Percentiles rank a stretch among this genome's conserved stretches.
Evolutionary conservation across 2,797 vertebrate genomes (phyloP).

Genomic region (Tenualosa thibaudeaui): DNA sequence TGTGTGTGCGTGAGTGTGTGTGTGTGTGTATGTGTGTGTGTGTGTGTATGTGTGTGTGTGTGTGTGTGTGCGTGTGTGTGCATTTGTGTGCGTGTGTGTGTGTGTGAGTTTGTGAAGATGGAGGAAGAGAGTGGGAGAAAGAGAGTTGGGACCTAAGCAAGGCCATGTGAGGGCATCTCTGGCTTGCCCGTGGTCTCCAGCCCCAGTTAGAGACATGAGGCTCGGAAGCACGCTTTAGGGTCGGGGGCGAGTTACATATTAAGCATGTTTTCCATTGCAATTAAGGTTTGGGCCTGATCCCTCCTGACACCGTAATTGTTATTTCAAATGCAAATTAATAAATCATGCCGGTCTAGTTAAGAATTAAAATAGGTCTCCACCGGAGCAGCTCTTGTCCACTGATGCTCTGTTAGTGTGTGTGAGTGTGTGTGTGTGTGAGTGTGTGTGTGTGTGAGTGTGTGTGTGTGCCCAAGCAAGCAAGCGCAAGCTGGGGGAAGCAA

Average conservation of each 20-base stretch:
- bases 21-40: too few species aligned
- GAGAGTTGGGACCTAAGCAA: not conserved
- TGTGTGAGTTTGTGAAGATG: not conserved
- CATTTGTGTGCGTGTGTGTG: too few species aligned
- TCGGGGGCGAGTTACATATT: conserved; percentile 62
- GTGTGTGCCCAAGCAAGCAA: not conserved
- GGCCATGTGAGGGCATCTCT: not conserved
- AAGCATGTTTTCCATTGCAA: conserved; percentile 85
- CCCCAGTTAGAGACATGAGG: conserved; percentile 54
- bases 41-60: too few species aligned
- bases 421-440: conserved; percentile 25
- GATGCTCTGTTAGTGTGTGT: conserved; percentile 50
- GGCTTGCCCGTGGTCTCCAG: conserved; percentile 26
- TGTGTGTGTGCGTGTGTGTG: too few species aligned
- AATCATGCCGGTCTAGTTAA: conserved; percentile 90
- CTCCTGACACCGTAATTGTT: conserved; percentile 89
- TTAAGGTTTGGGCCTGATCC: conserved; percentile 86
- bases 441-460: not conserved
- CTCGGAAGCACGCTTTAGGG: conserved; percentile 51
- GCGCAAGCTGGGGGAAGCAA: not conserved
- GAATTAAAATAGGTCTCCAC: conserved; percentile 87
- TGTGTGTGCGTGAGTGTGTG: too few species aligned
- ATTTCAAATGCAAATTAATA: conserved; percentile 95
- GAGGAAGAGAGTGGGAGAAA: not conserved
- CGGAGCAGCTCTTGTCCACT: conserved; percentile 72